phyloP scores from a whole-genome alignment of 1,140 invertebrate species.

The Papilio dardanus region DNA sequence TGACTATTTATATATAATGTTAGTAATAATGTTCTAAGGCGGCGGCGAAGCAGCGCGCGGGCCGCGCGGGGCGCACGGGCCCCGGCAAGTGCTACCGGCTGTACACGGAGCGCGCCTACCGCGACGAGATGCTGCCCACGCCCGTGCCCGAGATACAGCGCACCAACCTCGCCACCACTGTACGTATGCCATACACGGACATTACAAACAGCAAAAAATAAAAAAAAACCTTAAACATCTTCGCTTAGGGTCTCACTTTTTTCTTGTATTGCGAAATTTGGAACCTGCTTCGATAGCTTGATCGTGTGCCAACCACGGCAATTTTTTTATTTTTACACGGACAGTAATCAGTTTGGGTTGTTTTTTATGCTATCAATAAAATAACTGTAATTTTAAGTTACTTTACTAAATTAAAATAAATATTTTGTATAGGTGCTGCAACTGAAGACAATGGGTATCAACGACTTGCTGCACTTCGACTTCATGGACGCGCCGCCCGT shows the following conservation, averaged over 20 bases:
- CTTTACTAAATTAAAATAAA: too few species aligned
- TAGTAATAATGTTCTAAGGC: constrained; percentile 83
- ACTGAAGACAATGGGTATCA: constrained; percentile 99
- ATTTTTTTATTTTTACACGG: too few species aligned
- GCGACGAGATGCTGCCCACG: constrained; percentile 99
- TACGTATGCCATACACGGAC: constrained; percentile 41
- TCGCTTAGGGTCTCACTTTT: too few species aligned
- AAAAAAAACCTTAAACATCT: too few species aligned
- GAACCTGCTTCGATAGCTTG: too few species aligned
- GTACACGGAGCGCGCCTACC: constrained; percentile 98
- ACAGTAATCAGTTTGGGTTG: too few species aligned
- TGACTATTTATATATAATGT: too few species aligned
- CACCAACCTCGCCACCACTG: constrained; percentile 98
- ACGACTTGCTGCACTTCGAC: constrained; percentile 99
- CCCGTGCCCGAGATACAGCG: constrained; percentile 99
- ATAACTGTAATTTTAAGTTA: too few species aligned
- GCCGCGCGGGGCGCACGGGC: constrained; percentile 97
- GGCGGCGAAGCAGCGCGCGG: constrained; percentile 98
- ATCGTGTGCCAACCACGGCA: too few species aligned
- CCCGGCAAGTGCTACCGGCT: constrained; percentile 99
- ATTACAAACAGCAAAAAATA: too few species aligned
- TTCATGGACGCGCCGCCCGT: constrained; percentile 99
- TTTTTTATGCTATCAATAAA: too few species aligned
- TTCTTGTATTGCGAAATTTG: too few species aligned
- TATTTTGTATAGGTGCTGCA: constrained; percentile 86